Evolutionary conservation across 2,113 vertebrate genomes (phyloP).

Genomic region (Actenoides lindsayi): DNA sequence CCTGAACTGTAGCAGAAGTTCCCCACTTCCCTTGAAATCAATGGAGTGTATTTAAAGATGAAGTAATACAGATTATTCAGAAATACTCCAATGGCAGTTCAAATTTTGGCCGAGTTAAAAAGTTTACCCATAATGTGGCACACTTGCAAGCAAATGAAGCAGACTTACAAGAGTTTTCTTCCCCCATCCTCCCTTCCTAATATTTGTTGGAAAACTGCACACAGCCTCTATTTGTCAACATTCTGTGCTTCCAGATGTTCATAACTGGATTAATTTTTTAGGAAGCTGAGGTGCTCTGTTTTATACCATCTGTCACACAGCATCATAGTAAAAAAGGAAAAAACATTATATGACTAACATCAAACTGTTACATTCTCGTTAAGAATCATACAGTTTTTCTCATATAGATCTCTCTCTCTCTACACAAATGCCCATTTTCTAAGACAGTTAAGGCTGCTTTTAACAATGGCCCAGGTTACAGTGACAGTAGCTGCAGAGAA

Average conservation of each 20-base stretch:
- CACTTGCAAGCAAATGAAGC: background rate
- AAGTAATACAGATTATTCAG: background rate
- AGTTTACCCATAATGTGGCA: background rate
- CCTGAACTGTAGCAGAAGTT: background rate
- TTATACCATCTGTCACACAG: background rate
- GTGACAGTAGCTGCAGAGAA: background rate
- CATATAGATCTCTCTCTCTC: background rate
- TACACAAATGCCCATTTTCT: background rate
- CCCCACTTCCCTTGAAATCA: background rate
- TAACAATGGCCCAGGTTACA: background rate
- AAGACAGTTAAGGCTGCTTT: background rate
- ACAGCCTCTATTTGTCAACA: background rate
- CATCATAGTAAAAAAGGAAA: background rate
- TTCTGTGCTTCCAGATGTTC: slow-evolving; percentile 2
- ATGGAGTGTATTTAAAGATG: background rate
- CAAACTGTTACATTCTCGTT: background rate
- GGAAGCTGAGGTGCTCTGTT: background rate
- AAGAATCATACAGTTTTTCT: background rate
- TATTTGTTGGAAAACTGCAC: background rate
- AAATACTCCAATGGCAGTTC: background rate
- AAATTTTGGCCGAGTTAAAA: background rate
- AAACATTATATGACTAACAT: background rate
- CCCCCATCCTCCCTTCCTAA: too few species aligned
- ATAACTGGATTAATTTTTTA: background rate
- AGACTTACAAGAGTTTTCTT: background rate